These are phyloP conservation scores for Phalloptychus januarius DNA, from an alignment of 2,797 vertebrate genomes.

Conservation along the genomic window DNA sequence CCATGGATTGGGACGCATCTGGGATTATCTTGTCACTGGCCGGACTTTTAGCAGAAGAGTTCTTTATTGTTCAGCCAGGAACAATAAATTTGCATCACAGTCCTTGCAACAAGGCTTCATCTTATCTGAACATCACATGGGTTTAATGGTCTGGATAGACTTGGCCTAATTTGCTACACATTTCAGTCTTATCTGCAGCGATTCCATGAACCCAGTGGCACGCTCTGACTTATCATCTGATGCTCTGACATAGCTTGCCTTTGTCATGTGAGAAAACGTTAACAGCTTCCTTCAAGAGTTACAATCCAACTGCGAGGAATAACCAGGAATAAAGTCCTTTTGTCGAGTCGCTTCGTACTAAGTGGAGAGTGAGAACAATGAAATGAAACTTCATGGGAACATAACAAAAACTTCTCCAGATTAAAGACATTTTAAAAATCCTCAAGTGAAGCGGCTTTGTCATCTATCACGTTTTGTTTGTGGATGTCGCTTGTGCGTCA, in stretches of 20 bases:
- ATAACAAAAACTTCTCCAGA: no score
- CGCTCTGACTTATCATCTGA: constrained; percentile 23
- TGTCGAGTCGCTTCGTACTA: not conserved
- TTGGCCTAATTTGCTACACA: constrained; percentile 3
- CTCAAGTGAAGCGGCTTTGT: not conserved
- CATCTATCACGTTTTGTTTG: not conserved
- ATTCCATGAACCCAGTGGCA: constrained; percentile 10
- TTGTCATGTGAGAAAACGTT: not conserved
- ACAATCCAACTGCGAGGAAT: not conserved
- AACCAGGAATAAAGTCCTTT: not conserved
- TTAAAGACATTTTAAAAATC: not conserved
- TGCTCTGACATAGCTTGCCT: not conserved
- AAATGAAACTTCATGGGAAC: not conserved
- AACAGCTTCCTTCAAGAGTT: not conserved
- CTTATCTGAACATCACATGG: constrained; percentile 38
- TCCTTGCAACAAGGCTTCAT: constrained; percentile 40
- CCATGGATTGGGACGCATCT: not conserved
- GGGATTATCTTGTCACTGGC: not conserved
- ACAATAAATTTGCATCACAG: constrained; percentile 24
- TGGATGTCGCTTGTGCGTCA: not conserved
- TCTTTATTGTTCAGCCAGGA: constrained; percentile 31
- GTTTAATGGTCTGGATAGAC: constrained; percentile 21
- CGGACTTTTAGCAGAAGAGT: not conserved
- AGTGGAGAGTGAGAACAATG: not conserved
- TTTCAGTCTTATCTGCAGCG: not conserved